Evolutionary conservation across 2,113 vertebrate species (phyloP), one percentile per base, ranked within the genome.

Genomic region (Apistogramma diplotaenia): DNA sequence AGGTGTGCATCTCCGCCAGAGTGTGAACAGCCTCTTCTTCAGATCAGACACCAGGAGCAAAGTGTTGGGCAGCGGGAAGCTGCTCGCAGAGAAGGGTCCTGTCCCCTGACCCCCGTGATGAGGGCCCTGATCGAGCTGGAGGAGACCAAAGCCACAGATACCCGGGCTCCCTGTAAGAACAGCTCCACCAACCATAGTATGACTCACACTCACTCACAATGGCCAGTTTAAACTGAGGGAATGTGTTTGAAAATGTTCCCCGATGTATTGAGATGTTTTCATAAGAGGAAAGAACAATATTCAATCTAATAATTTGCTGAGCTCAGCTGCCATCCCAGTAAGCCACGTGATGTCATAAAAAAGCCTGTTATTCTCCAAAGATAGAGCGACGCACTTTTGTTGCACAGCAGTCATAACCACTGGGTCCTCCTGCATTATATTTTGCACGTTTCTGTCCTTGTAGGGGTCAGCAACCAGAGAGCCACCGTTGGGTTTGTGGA

Each of bases 61-160:
- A 67, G 54, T 40, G 35, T 55, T 49, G 29, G 65, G 23, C 70
- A 85, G 71, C 87, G 88, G 82, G 88, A 94, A 40, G 7, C 10
- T 4, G 80, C 81, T 8, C 93, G 91, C 46, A 95, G 94, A 53
- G 95, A 96, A 10, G 87, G 75, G 7, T 87, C 93, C 57, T 83
- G 75, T 54, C 72, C 93, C 23, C 93, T 97, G 81, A 95, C 95
- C 8, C 97, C 98, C 2, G 90, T 98, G 87, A 95, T 98, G 93
- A 97, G 96, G 92, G 96, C 97, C 25, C 94, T 98, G 73, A 97
- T 97, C 78, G 95, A 98, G 92, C 94, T 98, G 77, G 96, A 97
- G 92, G 96, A 96, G 89, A 95, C 95, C 90, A 96, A 94, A 93
- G 91, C 95, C 15, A 95, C 97, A 10, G 96, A 98, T 92, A 96